These are phyloP conservation scores for Anthopleura sola DNA, from an alignment of 64 coral and sea anemone species.

Conservation along the genomic window DNA sequence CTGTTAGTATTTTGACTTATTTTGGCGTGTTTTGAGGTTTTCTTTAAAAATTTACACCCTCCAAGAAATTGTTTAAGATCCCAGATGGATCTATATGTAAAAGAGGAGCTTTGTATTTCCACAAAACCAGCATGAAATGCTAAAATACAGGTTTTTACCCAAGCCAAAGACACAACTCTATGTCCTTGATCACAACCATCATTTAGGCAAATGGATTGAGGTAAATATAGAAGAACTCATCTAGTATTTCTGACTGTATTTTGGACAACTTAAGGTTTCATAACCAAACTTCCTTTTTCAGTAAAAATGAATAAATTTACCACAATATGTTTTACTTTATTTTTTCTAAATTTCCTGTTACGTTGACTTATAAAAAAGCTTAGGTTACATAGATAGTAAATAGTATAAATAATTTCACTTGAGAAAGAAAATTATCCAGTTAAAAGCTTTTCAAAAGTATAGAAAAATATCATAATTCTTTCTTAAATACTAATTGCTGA, in stretches of 20 bases:
- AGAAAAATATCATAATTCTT: no score
- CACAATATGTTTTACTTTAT: no score
- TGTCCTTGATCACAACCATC: conserved; percentile 19
- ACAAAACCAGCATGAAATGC: conserved; percentile 17
- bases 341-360: no score
- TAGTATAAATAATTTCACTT: no score
- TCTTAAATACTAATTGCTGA: no score
- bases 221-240: background rate
- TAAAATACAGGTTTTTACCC: conserved; percentile 22
- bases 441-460: no score
- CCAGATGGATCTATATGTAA: background rate
- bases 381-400: no score
- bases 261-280: background rate
- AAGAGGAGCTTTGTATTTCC: background rate
- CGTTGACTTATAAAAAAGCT: no score
- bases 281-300: background rate
- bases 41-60: background rate
- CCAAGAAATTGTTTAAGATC: background rate
- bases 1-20: conserved; percentile 13
- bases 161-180: conserved; percentile 27
- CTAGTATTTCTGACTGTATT: background rate
- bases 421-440: no score
- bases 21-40: background rate
- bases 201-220: conserved; percentile 38
- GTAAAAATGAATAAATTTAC: background rate